Evolutionary conservation across 2,113 vertebrate genomes (phyloP), one percentile per base, ranked within the genome.

Genomic region (Apistogramma diplotaenia): DNA sequence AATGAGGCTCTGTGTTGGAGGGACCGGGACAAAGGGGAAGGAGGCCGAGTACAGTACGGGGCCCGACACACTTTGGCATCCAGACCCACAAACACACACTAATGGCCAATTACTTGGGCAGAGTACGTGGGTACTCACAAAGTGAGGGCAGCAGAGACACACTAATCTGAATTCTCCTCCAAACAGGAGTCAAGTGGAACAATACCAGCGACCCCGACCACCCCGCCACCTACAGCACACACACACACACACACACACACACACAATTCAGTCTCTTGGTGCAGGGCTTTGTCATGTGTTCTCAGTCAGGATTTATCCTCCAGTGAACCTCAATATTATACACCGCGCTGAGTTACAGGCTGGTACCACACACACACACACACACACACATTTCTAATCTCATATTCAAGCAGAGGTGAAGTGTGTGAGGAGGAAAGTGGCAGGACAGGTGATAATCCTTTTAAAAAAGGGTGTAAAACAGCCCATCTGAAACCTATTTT

Each of bases 1-100:
- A 95, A 94, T 89, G 92, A 86, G 78, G 78, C 84, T 88, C 91
- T 94, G 89, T 94, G 84, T 79, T 73, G n/a, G 54, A 59, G 56
- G 56, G 81, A 59, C n/a, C 27, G 9, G 16, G 58, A 88, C 82
- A 89, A 85, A 83, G 35, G 51, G 35, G 76, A 57, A 56, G 11
- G 72, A 65, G 82, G 37, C 16, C 13, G 15, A 25, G 46, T 88
- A 92, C 88, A 88, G 89, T 85, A 76, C 2, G 29, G 4, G 15
- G 29, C 25, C 27, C 13, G 35, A 79, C 49, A 55, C 21, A 61
- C 74, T n/a, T 3, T 53, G 78, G 12, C 6, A 18, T 13, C 10
- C 29, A 72, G 33, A 80, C 31, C 51, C 23, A 65, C 46, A 59
- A n/a, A 53, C 43, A 58, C 37, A 54, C 37, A 76, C n/a, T 56